phyloP scores from a whole-genome alignment of 1,140 invertebrate species.

The Lasioglossum baleicum region DNA sequence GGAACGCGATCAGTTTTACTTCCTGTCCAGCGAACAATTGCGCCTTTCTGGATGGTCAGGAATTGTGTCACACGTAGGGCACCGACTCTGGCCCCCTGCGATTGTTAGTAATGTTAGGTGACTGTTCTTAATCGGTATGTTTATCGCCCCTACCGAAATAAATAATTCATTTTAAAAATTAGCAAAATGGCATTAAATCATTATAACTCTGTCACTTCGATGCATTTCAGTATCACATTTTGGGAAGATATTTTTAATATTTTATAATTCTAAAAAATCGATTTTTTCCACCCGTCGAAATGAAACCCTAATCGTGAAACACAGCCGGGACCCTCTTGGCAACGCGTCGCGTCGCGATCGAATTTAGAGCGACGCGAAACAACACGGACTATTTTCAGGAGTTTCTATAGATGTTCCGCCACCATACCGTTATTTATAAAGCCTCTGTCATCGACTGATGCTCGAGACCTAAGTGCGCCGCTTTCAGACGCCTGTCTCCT shows the following conservation, averaged over 20 bases:
- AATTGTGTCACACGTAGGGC: not conserved
- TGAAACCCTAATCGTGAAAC: not conserved
- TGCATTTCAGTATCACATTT: not conserved
- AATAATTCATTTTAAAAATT: not conserved
- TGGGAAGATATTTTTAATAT: too few species aligned
- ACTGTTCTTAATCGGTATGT: too few species aligned
- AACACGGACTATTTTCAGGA: not conserved
- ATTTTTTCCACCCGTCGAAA: too few species aligned
- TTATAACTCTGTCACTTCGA: too few species aligned
- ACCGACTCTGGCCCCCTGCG: not conserved
- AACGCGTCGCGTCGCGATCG: not conserved
- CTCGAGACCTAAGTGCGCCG: not conserved
- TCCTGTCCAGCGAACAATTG: conserved; percentile 39
- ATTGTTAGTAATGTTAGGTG: not conserved
- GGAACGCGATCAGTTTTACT: conserved; percentile 51
- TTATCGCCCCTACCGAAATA: not conserved
- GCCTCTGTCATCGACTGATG: not conserved
- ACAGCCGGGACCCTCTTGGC: not conserved
- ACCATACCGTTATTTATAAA: not conserved
- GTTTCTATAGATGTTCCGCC: not conserved
- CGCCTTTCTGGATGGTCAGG: not conserved
- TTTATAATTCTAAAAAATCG: too few species aligned
- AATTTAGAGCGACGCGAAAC: not conserved
- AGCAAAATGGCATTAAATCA: too few species aligned
- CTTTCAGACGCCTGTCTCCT: not conserved